These are phyloP conservation scores for Malthinus seriepunctatus DNA, from an alignment of 2,888 invertebrate genomes.

Conservation along the genomic window DNA sequence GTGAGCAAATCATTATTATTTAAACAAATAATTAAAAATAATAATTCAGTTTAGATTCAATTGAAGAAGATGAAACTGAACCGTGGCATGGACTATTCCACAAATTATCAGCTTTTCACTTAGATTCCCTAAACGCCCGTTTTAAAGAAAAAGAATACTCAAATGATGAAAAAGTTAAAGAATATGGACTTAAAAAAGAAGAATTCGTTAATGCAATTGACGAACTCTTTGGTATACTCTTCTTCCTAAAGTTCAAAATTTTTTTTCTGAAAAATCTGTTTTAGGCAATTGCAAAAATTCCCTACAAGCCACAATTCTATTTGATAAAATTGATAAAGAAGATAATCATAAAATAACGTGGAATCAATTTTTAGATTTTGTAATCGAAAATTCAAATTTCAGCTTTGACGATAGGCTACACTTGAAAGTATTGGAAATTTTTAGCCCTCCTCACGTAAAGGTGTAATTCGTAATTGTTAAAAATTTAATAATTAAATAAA, in stretches of 20 bases:
- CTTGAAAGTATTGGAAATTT: conserved; percentile 38
- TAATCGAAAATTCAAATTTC: conserved; percentile 42
- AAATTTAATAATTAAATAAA: neutral
- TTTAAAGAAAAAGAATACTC: conserved; percentile 36
- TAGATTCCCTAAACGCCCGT: conserved; percentile 36
- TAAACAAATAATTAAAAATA: neutral
- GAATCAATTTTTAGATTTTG: conserved; percentile 51
- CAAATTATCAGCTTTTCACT: conserved; percentile 37
- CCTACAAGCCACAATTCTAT: conserved; percentile 45
- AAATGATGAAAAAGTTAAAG: conserved; percentile 10
- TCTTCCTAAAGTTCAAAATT: neutral
- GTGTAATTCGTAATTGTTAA: conserved; percentile 31
- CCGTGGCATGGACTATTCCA: conserved; percentile 41
- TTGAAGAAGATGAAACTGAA: conserved; percentile 34
- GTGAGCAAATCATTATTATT: conserved; percentile 1
- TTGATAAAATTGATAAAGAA: conserved; percentile 45
- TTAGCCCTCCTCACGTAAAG: conserved; percentile 42
- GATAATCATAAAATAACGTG: conserved; percentile 43
- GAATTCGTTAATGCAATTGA: conserved; percentile 49
- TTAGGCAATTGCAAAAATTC: conserved; percentile 45
- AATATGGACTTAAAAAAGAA: conserved; percentile 34
- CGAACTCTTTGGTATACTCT: conserved; percentile 43
- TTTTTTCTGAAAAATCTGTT: conserved; percentile 17
- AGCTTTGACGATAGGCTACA: conserved; percentile 30
- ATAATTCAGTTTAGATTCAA: conserved; percentile 36